Conservation (phyloP, 2,888 invertebrate species). For the Agriopis leucophaearia region DNA sequence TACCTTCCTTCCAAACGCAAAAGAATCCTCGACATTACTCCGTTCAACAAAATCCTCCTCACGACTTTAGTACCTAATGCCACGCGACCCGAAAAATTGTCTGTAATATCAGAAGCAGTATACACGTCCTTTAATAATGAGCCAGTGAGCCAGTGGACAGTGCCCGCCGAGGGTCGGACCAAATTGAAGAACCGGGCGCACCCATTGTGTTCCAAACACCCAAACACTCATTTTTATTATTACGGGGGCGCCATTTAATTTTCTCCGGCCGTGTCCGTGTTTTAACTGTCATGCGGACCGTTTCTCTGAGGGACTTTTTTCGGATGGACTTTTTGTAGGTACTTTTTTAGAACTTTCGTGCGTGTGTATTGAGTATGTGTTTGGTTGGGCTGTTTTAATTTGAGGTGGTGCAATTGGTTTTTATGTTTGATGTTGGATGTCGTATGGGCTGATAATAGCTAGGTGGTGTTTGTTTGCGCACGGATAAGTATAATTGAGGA, state of each 20-base stretch:
- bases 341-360: slow-evolving; percentile 10
- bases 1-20: slow-evolving; percentile 20
- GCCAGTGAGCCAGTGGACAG: slow-evolving; percentile 58
- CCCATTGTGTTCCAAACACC: slow-evolving; percentile 70
- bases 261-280: slow-evolving; percentile 62
- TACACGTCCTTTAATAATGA: slow-evolving; percentile 64
- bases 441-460: not conserved
- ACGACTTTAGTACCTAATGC: slow-evolving; percentile 40
- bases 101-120: slow-evolving; percentile 51
- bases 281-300: slow-evolving; percentile 55
- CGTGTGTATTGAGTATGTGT: slow-evolving; percentile 17
- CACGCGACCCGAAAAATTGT: slow-evolving; percentile 51
- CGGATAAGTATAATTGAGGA: too few relatives aligned
- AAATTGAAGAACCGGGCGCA: slow-evolving; percentile 63
- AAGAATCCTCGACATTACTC: slow-evolving; percentile 41
- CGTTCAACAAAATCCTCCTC: slow-evolving; percentile 43
- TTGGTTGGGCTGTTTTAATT: slow-evolving; percentile 25
- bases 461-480: not conserved
- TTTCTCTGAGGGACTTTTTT: slow-evolving; percentile 26
- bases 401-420: slow-evolving; percentile 28
- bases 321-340: slow-evolving; percentile 4
- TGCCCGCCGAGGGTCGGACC: slow-evolving; percentile 61
- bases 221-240: slow-evolving; percentile 72
- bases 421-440: slow-evolving; percentile 19
- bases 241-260: slow-evolving; percentile 68